Evolutionary conservation across 2,797 vertebrate species (phyloP).

Genomic region (Peromyscus attwateri): DNA sequence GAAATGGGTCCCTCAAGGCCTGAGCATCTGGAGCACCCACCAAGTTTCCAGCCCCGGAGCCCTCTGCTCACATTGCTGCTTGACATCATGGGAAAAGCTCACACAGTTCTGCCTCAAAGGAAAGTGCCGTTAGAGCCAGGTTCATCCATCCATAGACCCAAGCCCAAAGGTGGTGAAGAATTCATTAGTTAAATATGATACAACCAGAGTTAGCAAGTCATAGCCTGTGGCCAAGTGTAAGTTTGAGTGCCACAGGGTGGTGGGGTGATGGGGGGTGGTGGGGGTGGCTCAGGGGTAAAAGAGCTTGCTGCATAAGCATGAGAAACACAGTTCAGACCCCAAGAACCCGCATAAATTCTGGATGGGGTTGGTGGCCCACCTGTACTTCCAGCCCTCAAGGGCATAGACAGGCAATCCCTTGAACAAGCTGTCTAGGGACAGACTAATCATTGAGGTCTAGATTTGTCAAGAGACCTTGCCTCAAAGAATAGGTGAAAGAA

Average conservation of each 20-base stretch:
- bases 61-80: background rate
- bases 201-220: background rate
- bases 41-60: background rate
- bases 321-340: background rate
- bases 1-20: background rate
- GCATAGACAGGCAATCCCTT: background rate
- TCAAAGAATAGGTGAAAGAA: background rate
- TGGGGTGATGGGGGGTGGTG: too few species aligned
- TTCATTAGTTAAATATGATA: background rate
- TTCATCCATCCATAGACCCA: background rate
- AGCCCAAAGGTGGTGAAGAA: background rate
- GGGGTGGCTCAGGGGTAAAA: background rate
- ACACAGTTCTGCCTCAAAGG: background rate
- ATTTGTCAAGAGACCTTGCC: background rate
- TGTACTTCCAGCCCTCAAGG: background rate
- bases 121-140: background rate
- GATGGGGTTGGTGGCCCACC: background rate
- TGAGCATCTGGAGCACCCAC: background rate
- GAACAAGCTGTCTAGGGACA: background rate
- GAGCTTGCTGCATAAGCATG: background rate
- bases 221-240: background rate
- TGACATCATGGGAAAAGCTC: background rate
- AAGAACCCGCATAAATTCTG: background rate
- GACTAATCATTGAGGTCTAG: background rate
- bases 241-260: background rate